These are phyloP conservation scores for Notechis scutatus DNA, from an alignment of 2,113 vertebrate genomes.

Conservation along the genomic window DNA sequence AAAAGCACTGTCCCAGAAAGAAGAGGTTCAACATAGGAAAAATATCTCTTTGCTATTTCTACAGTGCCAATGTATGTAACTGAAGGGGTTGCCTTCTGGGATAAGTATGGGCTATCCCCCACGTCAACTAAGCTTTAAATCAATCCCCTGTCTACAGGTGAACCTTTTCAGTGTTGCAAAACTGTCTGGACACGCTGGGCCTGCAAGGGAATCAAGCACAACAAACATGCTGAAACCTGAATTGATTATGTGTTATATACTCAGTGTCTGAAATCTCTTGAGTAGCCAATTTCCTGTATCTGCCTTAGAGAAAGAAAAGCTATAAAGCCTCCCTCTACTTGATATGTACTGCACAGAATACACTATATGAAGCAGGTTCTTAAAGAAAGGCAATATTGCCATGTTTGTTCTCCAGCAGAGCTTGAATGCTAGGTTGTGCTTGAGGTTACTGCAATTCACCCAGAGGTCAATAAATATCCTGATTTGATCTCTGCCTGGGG, in stretches of 20 bases:
- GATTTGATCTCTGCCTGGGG: neutral
- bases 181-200: conserved; percentile 30
- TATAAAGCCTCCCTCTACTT: neutral
- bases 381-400: neutral
- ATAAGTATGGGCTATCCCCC: neutral
- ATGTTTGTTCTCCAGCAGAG: neutral
- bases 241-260: neutral
- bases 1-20: neutral
- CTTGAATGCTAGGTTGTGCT: neutral
- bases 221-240: neutral
- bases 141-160: neutral
- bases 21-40: neutral
- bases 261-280: neutral
- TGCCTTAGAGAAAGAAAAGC: neutral
- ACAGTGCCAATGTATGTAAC: neutral
- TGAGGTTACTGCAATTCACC: neutral
- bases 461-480: neutral
- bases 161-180: conserved; percentile 36
- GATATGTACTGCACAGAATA: neutral
- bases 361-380: neutral
- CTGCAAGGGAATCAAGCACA: conserved; percentile 41
- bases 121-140: neutral
- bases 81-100: neutral
- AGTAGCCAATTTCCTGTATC: neutral
- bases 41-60: neutral